These are phyloP conservation scores for Raphicerus campestris DNA, from an alignment of 2,113 vertebrate genomes.

Conservation along the genomic window DNA sequence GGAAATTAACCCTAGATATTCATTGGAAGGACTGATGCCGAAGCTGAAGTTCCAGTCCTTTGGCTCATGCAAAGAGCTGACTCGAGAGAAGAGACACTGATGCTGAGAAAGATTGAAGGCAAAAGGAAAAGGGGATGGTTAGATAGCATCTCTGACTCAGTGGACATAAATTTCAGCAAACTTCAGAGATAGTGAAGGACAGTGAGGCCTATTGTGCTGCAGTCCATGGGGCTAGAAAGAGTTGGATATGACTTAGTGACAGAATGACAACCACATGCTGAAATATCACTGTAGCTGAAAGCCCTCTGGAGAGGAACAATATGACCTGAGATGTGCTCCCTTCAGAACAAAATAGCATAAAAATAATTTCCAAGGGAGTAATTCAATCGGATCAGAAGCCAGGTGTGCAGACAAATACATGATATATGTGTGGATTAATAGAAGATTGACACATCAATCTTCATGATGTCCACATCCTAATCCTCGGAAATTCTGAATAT, in stretches of 20 bases:
- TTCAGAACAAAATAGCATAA: neutral
- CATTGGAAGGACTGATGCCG: neutral
- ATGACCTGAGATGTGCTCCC: rapidly evolving
- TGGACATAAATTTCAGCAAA: neutral
- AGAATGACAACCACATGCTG: neutral
- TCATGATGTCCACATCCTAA: rapidly evolving
- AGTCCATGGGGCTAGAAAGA: neutral
- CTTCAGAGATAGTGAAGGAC: neutral
- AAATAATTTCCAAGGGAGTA: neutral
- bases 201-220: neutral
- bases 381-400: too few relatives aligned
- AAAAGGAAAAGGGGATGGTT: neutral
- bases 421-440: neutral
- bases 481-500: neutral
- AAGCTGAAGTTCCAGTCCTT: neutral
- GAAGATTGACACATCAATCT: rapidly evolving
- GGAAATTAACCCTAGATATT: neutral
- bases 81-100: neutral
- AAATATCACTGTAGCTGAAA: neutral
- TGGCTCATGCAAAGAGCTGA: neutral
- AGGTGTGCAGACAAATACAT: neutral
- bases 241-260: neutral
- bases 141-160: neutral
- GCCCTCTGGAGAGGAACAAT: rapidly evolving
- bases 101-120: neutral